A percentile compares a stretch with the other conserved stretches of the same genome.
Evolutionary conservation across 2,113 vertebrate species (phyloP).

Genomic region (Channa maculata): DNA sequence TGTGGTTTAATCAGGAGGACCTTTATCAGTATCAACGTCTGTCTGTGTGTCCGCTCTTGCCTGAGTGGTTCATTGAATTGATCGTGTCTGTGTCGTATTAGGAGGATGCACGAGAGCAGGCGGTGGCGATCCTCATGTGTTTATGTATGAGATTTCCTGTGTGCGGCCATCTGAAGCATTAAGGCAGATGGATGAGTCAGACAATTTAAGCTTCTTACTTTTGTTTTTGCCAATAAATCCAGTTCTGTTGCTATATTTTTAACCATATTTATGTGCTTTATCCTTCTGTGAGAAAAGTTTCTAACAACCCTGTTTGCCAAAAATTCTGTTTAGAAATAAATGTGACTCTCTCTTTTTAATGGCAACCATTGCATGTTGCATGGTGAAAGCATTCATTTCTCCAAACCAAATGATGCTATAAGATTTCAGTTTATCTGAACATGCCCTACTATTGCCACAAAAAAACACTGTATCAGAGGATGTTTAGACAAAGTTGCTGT

Average conservation of each 20-base stretch:
- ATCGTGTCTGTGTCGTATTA: conserved; percentile 49
- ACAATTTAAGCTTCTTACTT: conserved; percentile 39
- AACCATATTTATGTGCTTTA: conserved; percentile 10
- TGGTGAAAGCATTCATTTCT: neutral
- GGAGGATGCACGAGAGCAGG: conserved; percentile 39
- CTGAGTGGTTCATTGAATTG: conserved; percentile 10
- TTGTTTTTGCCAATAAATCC: conserved; percentile 11
- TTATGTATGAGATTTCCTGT: conserved; percentile 20
- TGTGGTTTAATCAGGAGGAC: conserved; percentile 27
- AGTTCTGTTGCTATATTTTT: conserved; percentile 15
- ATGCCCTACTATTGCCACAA: neutral
- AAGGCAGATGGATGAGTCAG: conserved; percentile 51
- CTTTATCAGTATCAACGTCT: conserved; percentile 36
- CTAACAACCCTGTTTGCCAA: neutral
- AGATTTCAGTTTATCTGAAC: neutral
- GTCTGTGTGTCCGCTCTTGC: conserved; percentile 22
- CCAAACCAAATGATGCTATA: neutral
- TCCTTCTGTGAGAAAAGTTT: conserved; percentile 4
- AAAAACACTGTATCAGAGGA: neutral
- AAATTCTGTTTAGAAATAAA: neutral
- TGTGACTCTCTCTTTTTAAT: neutral
- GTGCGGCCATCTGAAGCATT: conserved; percentile 34
- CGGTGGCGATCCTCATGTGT: conserved; percentile 23
- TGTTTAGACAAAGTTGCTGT: neutral
- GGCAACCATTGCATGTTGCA: neutral